Conservation (phyloP, 2,113 vertebrate species). For the Pteropus alecto region DNA sequence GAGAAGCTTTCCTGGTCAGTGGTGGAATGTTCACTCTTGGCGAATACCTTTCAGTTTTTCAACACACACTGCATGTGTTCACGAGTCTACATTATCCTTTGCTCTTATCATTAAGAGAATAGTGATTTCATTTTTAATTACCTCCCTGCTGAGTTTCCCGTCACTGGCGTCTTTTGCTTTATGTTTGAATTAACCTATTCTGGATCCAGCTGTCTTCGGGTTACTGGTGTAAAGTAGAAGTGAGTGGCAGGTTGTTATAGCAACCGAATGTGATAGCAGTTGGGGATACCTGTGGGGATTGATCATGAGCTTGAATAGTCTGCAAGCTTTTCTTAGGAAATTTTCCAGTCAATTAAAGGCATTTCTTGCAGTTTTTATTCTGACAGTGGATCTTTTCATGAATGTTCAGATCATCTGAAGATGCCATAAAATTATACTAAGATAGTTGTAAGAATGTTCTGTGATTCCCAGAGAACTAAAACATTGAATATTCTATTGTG, state of each 20-base stretch:
- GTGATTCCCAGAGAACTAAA: neutral
- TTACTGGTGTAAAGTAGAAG: neutral
- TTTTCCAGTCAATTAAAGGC: neutral
- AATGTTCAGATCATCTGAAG: conserved; percentile 37
- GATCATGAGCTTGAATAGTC: neutral
- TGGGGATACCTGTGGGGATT: conserved; percentile 21
- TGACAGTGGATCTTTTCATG: conserved; percentile 20
- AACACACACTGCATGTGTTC: neutral
- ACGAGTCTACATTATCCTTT: neutral
- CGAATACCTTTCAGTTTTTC: neutral
- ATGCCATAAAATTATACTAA: neutral
- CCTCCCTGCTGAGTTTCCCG: conserved; percentile 42
- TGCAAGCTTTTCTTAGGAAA: conserved; percentile 35
- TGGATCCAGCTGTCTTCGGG: conserved; percentile 35
- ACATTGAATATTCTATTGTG: neutral
- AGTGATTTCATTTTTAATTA: conserved; percentile 43
- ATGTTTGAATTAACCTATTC: conserved; percentile 56
- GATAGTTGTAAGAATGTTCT: neutral
- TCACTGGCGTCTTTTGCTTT: conserved; percentile 31
- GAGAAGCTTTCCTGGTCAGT: neutral
- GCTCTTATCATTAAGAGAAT: conserved; percentile 60
- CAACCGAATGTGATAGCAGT: conserved; percentile 53
- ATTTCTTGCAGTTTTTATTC: conserved; percentile 29
- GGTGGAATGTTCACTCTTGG: neutral
- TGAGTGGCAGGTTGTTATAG: conserved; percentile 53